Evolutionary conservation across 2,888 invertebrate genomes (phyloP), one percentile per base, ranked within the genome.

Genomic region (Sminthurinus aureus): DNA sequence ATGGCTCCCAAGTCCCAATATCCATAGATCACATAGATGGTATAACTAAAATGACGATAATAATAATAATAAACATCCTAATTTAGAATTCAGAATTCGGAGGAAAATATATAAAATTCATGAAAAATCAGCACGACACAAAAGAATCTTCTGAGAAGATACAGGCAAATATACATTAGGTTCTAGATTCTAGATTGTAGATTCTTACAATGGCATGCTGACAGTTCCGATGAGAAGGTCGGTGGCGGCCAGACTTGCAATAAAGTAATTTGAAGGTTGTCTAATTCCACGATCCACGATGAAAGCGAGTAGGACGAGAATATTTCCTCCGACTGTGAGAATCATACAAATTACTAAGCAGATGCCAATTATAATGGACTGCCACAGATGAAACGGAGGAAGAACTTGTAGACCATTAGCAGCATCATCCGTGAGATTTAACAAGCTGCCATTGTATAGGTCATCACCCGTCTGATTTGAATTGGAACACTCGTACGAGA

Each of bases 261-360:
- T 98, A 92, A 99, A 99, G 92, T 99, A 99, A 92, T 99, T 99
- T 91, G 98, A 98, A 51, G 99, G 99, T 90, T 99, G 98, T 83
- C 99, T 91, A 86, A 93, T 92, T 15, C 85, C 87, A 20, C 87
- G 85, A 76, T 87, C 98, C 73, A 98, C 96, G 85, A 98, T 94
- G 91, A 99, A 99, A 75, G 98, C 97, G 88, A 98, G 91, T 82
- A 99, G 93, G 83, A 99, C 98, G 86, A 99, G 93, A 82, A 98
- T 96, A 90, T 99, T 99, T 82, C 99, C 99, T 85, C 95, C 94
- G 85, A 98, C 95, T 0, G 98, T 98, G 87, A 98, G 92, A 74
- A 98, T 92, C 89, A 98, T 97, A 90, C 97, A 97, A 86, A 96
- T 92, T 51, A 95, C 94, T 87, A 98, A 92, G 89, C 96, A 94